These are phyloP conservation scores for Tetranychus truncatus DNA, from an alignment of 2,888 invertebrate genomes.

Conservation along the genomic window DNA sequence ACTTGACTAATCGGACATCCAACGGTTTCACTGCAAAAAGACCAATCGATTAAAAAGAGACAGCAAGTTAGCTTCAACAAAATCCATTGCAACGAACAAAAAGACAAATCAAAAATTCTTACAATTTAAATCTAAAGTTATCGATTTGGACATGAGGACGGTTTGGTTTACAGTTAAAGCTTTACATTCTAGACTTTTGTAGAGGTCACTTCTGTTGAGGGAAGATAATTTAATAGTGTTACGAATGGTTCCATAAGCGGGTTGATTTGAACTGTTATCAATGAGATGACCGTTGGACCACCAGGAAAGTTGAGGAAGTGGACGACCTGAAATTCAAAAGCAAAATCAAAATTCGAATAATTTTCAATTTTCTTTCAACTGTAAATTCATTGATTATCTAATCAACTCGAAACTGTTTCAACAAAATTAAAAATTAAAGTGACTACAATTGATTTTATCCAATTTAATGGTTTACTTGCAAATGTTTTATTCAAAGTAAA, in stretches of 20 bases:
- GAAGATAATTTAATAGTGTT: constrained; percentile 56
- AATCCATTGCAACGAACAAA: background rate
- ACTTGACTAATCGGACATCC: constrained; percentile 7
- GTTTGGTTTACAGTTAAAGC: constrained; percentile 31
- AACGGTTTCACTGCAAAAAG: constrained; percentile 14
- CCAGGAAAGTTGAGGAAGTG: constrained; percentile 24
- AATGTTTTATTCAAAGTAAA: too few species aligned
- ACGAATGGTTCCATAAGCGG: constrained; percentile 39
- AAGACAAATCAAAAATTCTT: background rate
- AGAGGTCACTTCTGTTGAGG: constrained; percentile 59
- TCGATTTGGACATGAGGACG: constrained; percentile 22
- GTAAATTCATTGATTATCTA: too few species aligned
- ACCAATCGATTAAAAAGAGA: background rate
- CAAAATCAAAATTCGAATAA: background rate
- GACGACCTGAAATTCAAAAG: constrained; percentile 21
- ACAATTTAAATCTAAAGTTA: constrained; percentile 49
- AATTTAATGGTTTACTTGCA: too few species aligned
- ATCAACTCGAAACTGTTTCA: too few species aligned
- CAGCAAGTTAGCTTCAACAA: background rate
- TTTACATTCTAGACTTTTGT: constrained; percentile 67
- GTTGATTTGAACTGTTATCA: constrained; percentile 24
- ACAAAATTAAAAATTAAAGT: too few species aligned
- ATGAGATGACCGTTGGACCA: constrained; percentile 24
- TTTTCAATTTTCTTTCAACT: too few species aligned
- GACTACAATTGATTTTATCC: too few species aligned